Evolutionary conservation across 2,113 vertebrate species (phyloP).

Genomic region (Melospiza melodia): DNA sequence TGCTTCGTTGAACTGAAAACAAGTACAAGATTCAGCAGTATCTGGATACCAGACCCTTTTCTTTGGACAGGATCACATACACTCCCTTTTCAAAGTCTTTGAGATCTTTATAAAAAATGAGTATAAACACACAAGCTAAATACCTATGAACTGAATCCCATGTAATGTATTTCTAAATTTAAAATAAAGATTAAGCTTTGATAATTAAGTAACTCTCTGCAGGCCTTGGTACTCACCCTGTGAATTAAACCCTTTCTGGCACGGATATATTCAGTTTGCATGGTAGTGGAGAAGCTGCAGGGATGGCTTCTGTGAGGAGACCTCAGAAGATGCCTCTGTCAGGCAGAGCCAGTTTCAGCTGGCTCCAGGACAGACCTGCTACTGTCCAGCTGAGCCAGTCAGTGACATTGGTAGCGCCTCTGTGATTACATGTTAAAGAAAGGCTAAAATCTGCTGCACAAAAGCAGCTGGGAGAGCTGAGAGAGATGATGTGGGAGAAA

Average conservation of each 20-base stretch:
- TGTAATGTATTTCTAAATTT: not conserved
- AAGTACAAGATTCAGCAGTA: not conserved
- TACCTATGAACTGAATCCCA: not conserved
- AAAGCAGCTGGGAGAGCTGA: not conserved
- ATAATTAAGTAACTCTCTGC: not conserved
- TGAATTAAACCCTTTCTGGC: not conserved
- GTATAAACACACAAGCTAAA: not conserved
- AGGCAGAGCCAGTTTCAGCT: not conserved
- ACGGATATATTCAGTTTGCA: rapidly evolving
- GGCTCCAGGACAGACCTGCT: rapidly evolving
- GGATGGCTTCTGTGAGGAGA: not conserved
- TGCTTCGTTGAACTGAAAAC: not conserved
- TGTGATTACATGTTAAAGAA: not conserved
- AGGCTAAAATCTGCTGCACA: not conserved
- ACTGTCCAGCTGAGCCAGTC: not conserved
- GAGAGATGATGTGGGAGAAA: not conserved
- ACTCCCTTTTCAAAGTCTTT: not conserved
- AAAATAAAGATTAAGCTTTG: not conserved
- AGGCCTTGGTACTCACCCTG: not conserved
- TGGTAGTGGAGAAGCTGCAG: not conserved
- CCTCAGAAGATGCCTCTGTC: not conserved
- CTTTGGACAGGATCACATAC: not conserved
- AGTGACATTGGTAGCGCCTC: not conserved
- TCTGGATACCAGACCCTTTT: not conserved
- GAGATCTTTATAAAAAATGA: not conserved